These are phyloP conservation scores for Rosalia funebris DNA, from an alignment of 2,888 invertebrate genomes.

Conservation along the genomic window DNA sequence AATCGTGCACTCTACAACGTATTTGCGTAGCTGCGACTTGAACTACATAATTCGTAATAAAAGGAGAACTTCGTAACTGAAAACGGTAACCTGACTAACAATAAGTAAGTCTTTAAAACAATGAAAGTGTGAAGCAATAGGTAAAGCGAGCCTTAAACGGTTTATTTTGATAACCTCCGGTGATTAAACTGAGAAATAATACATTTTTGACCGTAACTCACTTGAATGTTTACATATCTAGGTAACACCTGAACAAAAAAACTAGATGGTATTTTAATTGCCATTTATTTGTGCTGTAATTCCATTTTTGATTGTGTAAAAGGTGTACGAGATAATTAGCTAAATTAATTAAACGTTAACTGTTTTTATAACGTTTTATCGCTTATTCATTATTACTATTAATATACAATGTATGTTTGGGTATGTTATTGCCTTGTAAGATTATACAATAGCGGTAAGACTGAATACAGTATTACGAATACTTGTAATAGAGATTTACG, in stretches of 20 bases:
- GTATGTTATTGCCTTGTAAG: no score
- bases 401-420: no score
- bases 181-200: neutral
- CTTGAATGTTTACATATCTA: neutral
- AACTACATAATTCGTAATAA: slow-evolving; percentile 28
- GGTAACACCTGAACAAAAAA: neutral
- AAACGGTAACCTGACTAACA: slow-evolving; percentile 16
- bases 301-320: neutral
- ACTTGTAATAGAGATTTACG: no score
- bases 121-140: slow-evolving; percentile 48
- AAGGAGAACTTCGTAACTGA: slow-evolving; percentile 23
- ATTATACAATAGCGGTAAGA: no score
- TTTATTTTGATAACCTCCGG: neutral
- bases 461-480: no score
- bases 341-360: neutral
- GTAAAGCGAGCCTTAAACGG: slow-evolving; percentile 1
- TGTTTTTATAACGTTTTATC: neutral
- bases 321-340: neutral
- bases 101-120: slow-evolving; percentile 38
- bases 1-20: slow-evolving; percentile 28
- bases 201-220: neutral
- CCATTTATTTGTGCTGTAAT: neutral
- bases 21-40: slow-evolving; percentile 22
- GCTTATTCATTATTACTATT: neutral
- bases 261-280: neutral